Conservation (phyloP, 1,140 invertebrate genomes). For the Drosophila nigromelanica region DNA sequence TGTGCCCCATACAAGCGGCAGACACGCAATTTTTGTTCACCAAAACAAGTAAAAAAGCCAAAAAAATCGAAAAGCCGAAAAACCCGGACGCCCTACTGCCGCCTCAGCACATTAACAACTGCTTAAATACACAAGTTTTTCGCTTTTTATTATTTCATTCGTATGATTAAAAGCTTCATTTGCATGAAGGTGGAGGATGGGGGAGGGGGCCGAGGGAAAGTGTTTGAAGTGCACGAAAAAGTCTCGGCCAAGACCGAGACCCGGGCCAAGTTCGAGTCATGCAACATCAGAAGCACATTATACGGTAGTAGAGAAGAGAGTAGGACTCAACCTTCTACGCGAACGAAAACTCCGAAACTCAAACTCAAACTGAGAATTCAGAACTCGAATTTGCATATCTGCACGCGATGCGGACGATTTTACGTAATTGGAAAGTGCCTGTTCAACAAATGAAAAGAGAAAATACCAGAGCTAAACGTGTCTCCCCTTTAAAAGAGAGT, state of each 20-base stretch:
- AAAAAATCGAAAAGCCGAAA: conserved; percentile 14
- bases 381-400: conserved; percentile 52
- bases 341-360: conserved; percentile 19
- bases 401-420: conserved; percentile 63
- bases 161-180: conserved; percentile 72
- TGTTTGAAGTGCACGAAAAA: conserved; percentile 41
- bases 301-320: conserved; percentile 43
- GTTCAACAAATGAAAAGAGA: conserved; percentile 9
- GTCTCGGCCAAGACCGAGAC: conserved; percentile 29
- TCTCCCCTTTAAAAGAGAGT: neutral
- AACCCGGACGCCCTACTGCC: conserved; percentile 15
- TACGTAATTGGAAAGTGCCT: conserved; percentile 77
- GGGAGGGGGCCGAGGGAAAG: conserved; percentile 3
- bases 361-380: neutral
- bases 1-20: conserved; percentile 55
- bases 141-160: conserved; percentile 23
- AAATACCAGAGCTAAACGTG: conserved; percentile 17
- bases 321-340: neutral
- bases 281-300: conserved; percentile 66
- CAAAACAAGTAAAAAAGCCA: conserved; percentile 2
- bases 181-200: conserved; percentile 39
- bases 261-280: conserved; percentile 58
- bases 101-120: conserved; percentile 73
- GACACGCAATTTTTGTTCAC: conserved; percentile 63
- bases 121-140: conserved; percentile 71